Percentiles rank a stretch among this genome's conserved stretches.
Evolutionary conservation across 2,113 vertebrate genomes (phyloP).

Genomic region (Tricholaema leucomelas): DNA sequence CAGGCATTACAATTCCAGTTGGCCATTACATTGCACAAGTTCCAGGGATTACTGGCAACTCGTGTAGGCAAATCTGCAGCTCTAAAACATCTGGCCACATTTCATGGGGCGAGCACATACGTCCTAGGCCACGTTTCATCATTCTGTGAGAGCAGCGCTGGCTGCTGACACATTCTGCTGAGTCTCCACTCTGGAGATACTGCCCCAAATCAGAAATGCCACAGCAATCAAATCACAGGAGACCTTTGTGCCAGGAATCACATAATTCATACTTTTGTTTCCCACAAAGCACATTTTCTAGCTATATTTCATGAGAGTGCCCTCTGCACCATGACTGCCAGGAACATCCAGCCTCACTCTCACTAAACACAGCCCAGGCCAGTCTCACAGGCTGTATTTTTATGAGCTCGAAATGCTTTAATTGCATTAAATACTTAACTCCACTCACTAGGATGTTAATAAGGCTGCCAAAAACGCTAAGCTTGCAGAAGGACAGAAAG

Average conservation of each 20-base stretch:
- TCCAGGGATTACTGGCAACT: neutral
- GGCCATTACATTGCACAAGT: neutral
- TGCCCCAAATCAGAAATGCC: neutral
- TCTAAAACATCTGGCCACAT: neutral
- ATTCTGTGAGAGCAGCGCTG: neutral
- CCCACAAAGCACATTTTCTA: neutral
- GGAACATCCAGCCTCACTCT: neutral
- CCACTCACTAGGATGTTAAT: neutral
- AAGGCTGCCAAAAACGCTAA: neutral
- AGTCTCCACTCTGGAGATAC: neutral
- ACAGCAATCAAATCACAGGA: neutral
- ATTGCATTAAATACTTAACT: neutral
- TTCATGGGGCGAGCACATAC: neutral
- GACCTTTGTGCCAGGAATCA: neutral
- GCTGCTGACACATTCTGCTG: fast-evolving
- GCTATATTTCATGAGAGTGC: neutral
- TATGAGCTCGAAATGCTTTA: neutral
- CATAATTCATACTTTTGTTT: neutral
- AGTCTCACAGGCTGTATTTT: neutral
- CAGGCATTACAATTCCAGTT: neutral
- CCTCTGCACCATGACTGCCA: neutral
- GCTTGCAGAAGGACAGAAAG: neutral
- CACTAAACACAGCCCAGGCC: neutral
- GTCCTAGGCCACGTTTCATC: neutral
- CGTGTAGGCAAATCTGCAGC: neutral